These are phyloP conservation scores for Conistra vaccinii DNA, from an alignment of 2,888 invertebrate species.

Conservation along the genomic window DNA sequence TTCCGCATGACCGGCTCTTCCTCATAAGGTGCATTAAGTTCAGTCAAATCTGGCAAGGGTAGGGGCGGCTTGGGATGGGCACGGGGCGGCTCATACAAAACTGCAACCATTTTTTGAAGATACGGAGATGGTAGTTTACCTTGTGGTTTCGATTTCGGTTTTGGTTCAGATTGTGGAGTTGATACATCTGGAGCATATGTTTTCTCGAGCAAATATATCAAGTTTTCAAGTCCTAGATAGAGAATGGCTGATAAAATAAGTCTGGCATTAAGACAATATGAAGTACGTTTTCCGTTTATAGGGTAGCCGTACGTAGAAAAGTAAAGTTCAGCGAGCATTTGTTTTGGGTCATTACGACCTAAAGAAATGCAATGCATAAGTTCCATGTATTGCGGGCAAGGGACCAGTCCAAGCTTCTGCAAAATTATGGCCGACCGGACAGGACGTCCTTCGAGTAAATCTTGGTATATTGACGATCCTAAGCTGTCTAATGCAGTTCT, in stretches of 20 bases:
- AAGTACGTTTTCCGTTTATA: slow-evolving; percentile 76
- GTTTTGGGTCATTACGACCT: slow-evolving; percentile 81
- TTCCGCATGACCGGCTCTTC: slow-evolving; percentile 76
- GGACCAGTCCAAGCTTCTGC: slow-evolving; percentile 77
- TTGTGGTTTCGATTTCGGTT: slow-evolving; percentile 72
- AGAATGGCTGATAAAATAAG: slow-evolving; percentile 82
- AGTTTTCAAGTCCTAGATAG: slow-evolving; percentile 80
- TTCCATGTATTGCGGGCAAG: slow-evolving; percentile 75
- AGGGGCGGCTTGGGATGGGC: slow-evolving; percentile 71
- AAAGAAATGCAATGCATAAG: slow-evolving; percentile 80
- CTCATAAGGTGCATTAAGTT: slow-evolving; percentile 81
- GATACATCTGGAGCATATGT: slow-evolving; percentile 76
- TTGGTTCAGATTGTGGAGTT: slow-evolving; percentile 58
- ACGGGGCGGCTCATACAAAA: slow-evolving; percentile 73
- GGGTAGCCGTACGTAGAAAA: slow-evolving; percentile 75
- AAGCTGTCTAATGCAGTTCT: slow-evolving; percentile 78
- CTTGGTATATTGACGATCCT: slow-evolving; percentile 80
- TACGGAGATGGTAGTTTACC: slow-evolving; percentile 79
- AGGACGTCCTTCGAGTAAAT: slow-evolving; percentile 82
- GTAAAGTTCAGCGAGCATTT: slow-evolving; percentile 84
- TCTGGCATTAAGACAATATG: slow-evolving; percentile 80
- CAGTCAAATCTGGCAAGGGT: slow-evolving; percentile 82
- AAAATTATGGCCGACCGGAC: slow-evolving; percentile 74
- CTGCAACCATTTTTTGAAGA: slow-evolving; percentile 79
- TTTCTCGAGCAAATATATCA: slow-evolving; percentile 76